A percentile compares a stretch with the other conserved stretches of the same genome.
Conservation (phyloP, 2,113 vertebrate species). For the Tyto alba region DNA sequence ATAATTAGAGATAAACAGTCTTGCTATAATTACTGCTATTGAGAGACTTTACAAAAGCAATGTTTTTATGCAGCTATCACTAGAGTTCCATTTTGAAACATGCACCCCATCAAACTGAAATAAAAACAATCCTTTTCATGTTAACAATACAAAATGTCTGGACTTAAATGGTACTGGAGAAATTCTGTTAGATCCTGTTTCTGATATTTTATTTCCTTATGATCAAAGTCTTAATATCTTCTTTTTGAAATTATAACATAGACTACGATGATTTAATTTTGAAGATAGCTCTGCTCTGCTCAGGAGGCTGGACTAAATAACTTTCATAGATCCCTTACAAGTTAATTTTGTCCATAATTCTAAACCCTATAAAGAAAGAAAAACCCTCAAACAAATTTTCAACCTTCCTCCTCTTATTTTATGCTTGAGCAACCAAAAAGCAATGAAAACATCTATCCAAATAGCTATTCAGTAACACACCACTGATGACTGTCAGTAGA, state of each 20-base stretch:
- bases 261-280: not conserved
- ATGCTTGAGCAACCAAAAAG: not conserved
- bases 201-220: not conserved
- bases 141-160: not conserved
- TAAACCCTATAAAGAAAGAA: not conserved
- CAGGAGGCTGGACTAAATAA: not conserved
- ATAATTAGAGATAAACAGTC: not conserved
- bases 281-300: not conserved
- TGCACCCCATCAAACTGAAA: not conserved
- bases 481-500: not conserved
- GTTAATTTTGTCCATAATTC: not conserved
- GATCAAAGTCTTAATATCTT: not conserved
- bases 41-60: not conserved
- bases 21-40: not conserved
- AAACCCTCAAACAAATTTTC: not conserved
- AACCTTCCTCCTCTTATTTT: not conserved
- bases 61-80: not conserved
- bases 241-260: not conserved
- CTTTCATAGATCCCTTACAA: not conserved
- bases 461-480: not conserved
- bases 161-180: not conserved
- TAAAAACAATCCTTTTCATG: not conserved
- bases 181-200: not conserved
- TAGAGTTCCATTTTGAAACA: not conserved
- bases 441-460: not conserved